Percentiles rank a stretch among this genome's conserved stretches.
These are phyloP conservation scores for Phaedon cochleariae DNA, from an alignment of 2,888 invertebrate species.

Conservation along the genomic window DNA sequence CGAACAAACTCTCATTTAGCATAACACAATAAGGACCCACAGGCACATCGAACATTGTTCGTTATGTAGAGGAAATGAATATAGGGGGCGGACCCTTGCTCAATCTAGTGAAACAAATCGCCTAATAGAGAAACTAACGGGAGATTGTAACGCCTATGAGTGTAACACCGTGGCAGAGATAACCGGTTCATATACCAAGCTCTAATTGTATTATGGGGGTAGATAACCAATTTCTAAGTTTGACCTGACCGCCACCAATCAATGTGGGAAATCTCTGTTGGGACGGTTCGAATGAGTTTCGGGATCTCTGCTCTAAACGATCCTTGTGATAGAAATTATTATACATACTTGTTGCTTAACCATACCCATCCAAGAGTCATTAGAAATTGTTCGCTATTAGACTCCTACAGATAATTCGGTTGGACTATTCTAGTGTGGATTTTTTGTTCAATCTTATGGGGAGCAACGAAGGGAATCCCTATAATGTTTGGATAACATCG, in stretches of 20 bases:
- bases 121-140: conserved; percentile 28
- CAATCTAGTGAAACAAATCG: conserved; percentile 32
- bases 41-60: neutral
- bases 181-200: neutral
- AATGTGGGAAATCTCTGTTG: neutral
- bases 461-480: too few relatives aligned
- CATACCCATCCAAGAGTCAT: too few relatives aligned
- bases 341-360: too few relatives aligned
- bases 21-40: neutral
- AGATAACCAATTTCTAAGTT: neutral
- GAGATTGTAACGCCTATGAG: conserved; percentile 1
- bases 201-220: neutral
- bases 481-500: too few relatives aligned
- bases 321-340: too few relatives aligned
- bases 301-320: too few relatives aligned
- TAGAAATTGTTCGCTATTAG: neutral
- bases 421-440: too few relatives aligned
- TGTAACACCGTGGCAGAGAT: neutral
- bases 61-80: neutral
- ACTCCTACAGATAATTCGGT: too few relatives aligned
- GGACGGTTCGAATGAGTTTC: neutral
- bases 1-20: neutral
- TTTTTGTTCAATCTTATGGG: too few relatives aligned
- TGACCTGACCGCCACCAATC: too few relatives aligned
- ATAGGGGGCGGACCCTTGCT: conserved; percentile 26